Conservation (phyloP, 1,140 invertebrate genomes). For the Amphibalanus amphitrite region DNA sequence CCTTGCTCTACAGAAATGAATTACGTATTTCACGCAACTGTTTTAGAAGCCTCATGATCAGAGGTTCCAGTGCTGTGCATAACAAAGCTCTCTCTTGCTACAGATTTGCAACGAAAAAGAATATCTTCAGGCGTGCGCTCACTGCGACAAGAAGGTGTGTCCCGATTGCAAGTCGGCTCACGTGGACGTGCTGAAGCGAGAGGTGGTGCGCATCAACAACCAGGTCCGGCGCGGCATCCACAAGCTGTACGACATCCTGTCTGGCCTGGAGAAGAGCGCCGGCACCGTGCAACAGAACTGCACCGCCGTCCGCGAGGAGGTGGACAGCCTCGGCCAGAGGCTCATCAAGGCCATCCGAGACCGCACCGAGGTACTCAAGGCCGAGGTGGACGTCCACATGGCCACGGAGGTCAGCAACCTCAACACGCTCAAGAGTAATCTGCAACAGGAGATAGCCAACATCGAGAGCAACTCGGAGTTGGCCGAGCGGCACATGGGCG, state of each 20-base stretch:
- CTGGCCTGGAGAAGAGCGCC: constrained; percentile 62
- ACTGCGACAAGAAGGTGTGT: constrained; percentile 86
- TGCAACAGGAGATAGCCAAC: constrained; percentile 80
- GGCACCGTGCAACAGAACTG: constrained; percentile 58
- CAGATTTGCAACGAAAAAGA: constrained; percentile 79
- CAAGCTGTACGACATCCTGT: not conserved
- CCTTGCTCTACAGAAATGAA: too few species aligned
- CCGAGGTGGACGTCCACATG: constrained; percentile 75
- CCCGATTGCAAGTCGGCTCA: constrained; percentile 79
- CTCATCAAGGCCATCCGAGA: constrained; percentile 80
- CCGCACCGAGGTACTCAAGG: constrained; percentile 66
- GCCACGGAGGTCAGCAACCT: constrained; percentile 63
- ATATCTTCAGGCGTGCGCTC: constrained; percentile 65
- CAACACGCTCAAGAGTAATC: constrained; percentile 70
- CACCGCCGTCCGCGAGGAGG: constrained; percentile 67
- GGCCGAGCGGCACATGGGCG: constrained; percentile 81
- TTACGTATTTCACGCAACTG: too few species aligned
- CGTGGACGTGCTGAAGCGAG: constrained; percentile 82
- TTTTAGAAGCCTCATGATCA: too few species aligned
- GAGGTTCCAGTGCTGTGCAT: too few species aligned
- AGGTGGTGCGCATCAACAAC: constrained; percentile 84
- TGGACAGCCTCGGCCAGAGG: constrained; percentile 76
- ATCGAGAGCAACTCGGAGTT: constrained; percentile 89
- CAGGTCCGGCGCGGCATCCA: constrained; percentile 41
- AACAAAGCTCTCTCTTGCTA: not conserved